Evolutionary conservation across 1,140 invertebrate genomes (phyloP), one percentile per base, ranked within the genome.

Genomic region (Chymomyza costata): DNA sequence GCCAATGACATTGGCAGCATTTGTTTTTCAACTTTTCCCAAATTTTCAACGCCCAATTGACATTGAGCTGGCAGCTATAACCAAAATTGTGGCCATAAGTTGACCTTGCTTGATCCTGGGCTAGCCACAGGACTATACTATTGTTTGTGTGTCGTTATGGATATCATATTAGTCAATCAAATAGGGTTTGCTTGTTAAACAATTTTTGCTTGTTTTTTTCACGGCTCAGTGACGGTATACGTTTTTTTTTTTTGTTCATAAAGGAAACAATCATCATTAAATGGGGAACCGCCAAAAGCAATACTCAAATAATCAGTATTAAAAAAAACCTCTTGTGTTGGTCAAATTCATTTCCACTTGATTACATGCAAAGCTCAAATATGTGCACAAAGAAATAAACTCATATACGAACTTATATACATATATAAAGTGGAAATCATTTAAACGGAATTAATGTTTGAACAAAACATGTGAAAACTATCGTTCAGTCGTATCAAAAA

Each of bases 381-480:
- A 50, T 73, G 68, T 55, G 39, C 38, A 39, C 50, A 35, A 14
- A 34, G n/a, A 34, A 34, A n/a, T n/a, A 34, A 34, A 34, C 21
- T n/a, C n/a, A n/a, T 28, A 6, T 28, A 10, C 25, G 25, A 34
- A 14, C 32, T 5, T 5, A 34, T 32, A 19, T 38, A 11, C 34
- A 28, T 40, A 51, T 21, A 50, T 51, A 48, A 60, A 59, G 66
- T 64, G 52, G 57, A 69, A 82, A 59, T 59, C 78, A 82, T 63
- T 82, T 82, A 59, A 64, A 66, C 39, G 78, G 78, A 82, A 82
- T 68, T 82, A 82, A 82, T 82, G 57, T 65, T 58, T 39, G 58
- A 82, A 82, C 78, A 82, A 82, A 82, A 82, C 71, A 78, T 80
- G 59, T 56, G 74, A 73, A 80, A 80, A 80, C 73, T 80, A 78